These are phyloP conservation scores for Troilus luridus DNA, from an alignment of 2,888 invertebrate genomes.

Conservation along the genomic window DNA sequence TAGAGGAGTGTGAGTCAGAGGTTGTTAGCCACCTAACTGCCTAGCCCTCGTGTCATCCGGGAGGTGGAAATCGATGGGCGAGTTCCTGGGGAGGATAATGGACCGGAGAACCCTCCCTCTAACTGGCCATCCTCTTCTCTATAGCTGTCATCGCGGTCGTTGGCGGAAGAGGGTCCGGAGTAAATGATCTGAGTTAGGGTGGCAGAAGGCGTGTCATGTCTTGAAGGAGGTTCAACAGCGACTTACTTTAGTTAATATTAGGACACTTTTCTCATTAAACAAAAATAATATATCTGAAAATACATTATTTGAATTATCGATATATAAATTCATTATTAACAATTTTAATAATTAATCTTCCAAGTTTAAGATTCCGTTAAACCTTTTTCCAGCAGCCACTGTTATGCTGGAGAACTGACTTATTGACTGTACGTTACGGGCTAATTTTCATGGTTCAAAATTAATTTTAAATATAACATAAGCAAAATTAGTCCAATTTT, in stretches of 20 bases:
- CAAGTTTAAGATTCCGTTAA: too few species aligned
- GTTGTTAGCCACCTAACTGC: not conserved
- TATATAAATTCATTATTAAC: too few species aligned
- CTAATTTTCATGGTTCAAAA: too few species aligned
- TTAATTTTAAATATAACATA: too few species aligned
- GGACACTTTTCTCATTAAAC: not conserved
- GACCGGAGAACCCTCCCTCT: not conserved
- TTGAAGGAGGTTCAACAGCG: not conserved
- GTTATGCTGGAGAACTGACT: too few species aligned
- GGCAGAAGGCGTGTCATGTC: not conserved
- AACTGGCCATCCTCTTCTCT: conserved; percentile 21
- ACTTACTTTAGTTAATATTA: not conserved
- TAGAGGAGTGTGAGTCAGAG: conserved; percentile 12
- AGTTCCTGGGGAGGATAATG: not conserved
- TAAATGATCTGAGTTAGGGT: not conserved
- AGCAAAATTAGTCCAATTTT: too few species aligned
- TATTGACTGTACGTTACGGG: too few species aligned
- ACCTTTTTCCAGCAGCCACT: too few species aligned
- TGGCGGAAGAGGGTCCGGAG: not conserved
- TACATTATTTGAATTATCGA: too few species aligned
- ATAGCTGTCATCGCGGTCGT: not conserved
- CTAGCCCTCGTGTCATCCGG: not conserved
- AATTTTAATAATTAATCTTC: too few species aligned
- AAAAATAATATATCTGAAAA: too few species aligned
- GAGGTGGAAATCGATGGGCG: not conserved